Percentiles rank a stretch among this genome's conserved stretches.
phyloP scores from a whole-genome alignment of 2,113 vertebrate genomes.

The Dermatemys mawii region DNA sequence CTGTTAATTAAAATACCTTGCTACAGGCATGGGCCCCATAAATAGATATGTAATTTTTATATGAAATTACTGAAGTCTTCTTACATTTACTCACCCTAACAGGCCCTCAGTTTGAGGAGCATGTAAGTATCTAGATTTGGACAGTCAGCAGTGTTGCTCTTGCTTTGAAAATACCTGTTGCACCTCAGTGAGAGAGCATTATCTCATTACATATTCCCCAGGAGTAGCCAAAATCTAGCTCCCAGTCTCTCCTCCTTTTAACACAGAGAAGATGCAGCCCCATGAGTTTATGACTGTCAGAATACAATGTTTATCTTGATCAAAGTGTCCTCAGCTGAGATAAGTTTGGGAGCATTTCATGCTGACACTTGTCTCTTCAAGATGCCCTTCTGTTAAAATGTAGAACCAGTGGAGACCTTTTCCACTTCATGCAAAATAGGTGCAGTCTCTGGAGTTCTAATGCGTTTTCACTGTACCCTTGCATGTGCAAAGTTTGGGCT shows the following conservation, averaged over 20 bases:
- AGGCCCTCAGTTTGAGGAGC: not conserved
- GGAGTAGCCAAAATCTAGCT: slow-evolving; percentile 12
- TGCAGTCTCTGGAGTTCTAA: not conserved
- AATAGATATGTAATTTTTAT: not conserved
- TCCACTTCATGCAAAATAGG: not conserved
- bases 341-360: not conserved
- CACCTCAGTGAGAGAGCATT: not conserved
- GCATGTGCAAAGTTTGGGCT: not conserved
- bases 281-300: rapidly evolving
- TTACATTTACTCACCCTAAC: not conserved
- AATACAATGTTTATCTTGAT: not conserved
- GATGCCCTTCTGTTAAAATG: not conserved
- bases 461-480: not conserved
- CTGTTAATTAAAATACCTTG: not conserved
- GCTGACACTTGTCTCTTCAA: not conserved
- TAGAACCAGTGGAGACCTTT: rapidly evolving
- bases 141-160: not conserved
- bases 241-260: not conserved
- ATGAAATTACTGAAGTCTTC: not conserved
- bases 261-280: not conserved
- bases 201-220: slow-evolving; percentile 57
- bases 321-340: not conserved
- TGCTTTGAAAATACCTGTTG: not conserved
- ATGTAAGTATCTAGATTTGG: not conserved
- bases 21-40: not conserved